These are phyloP conservation scores for Ylistrum balloti DNA, from an alignment of 1,140 invertebrate species.

Conservation along the genomic window DNA sequence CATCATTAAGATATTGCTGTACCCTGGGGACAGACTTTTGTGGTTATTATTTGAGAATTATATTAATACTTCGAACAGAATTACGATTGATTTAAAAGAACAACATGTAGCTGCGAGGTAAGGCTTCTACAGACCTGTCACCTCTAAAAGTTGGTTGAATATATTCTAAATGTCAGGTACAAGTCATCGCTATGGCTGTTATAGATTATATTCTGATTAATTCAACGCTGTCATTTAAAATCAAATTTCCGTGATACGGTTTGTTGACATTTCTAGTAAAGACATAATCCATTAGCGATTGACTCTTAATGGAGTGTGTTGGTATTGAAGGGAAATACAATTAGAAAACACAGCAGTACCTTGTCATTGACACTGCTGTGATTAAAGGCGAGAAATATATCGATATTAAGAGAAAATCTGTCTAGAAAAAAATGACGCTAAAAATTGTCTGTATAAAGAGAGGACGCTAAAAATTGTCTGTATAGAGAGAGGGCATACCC, in stretches of 20 bases:
- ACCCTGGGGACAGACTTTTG: neutral
- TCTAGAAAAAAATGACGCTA: too few relatives aligned
- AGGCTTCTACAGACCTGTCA: neutral
- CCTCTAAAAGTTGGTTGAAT: neutral
- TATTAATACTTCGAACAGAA: neutral
- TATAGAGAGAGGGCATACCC: too few relatives aligned
- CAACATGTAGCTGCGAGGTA: neutral
- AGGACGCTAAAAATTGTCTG: too few relatives aligned
- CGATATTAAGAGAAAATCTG: too few relatives aligned
- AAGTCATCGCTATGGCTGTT: neutral
- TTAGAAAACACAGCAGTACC: too few relatives aligned
- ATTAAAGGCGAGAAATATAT: too few relatives aligned
- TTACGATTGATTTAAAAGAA: neutral
- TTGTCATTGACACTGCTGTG: too few relatives aligned
- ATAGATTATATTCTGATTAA: neutral
- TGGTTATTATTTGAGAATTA: neutral
- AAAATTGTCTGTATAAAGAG: too few relatives aligned
- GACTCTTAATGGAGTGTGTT: neutral
- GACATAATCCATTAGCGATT: neutral
- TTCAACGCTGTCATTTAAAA: neutral
- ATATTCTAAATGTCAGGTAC: neutral
- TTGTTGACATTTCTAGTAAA: neutral
- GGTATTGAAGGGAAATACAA: neutral
- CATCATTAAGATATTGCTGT: conserved; percentile 6
- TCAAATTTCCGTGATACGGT: neutral